These are phyloP conservation scores for Bovichtus variegatus DNA, from an alignment of 2,797 vertebrate species.

Conservation along the genomic window DNA sequence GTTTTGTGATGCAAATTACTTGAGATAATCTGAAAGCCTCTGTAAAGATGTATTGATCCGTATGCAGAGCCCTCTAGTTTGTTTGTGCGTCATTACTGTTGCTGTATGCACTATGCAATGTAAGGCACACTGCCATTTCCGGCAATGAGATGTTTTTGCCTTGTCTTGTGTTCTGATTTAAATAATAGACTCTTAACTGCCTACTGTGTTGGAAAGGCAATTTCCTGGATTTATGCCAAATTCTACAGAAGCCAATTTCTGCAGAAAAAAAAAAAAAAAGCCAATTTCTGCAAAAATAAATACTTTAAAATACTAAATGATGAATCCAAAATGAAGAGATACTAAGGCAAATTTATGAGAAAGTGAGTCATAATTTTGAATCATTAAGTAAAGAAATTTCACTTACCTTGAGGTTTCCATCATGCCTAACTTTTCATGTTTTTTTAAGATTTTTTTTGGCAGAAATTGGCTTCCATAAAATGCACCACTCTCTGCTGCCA, in stretches of 20 bases:
- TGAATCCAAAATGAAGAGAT: not conserved
- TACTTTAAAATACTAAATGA: not conserved
- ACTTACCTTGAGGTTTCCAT: not conserved
- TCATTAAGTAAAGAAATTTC: not conserved
- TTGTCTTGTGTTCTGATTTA: not conserved
- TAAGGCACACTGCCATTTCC: not conserved
- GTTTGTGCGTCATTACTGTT: not conserved
- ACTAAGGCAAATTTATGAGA: not conserved
- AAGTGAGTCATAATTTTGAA: not conserved
- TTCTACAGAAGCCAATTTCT: not conserved
- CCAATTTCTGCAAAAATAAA: not conserved
- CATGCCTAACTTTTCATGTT: not conserved
- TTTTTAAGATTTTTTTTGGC: conserved; percentile 3
- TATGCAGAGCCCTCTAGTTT: not conserved
- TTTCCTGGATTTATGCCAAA: not conserved
- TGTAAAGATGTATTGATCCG: not conserved
- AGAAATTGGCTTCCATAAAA: conserved; percentile 15
- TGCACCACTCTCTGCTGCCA: not conserved
- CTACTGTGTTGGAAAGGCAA: not conserved
- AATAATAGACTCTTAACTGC: not conserved
- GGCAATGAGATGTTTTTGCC: not conserved
- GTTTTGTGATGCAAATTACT: not conserved
- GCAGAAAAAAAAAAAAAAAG: not conserved
- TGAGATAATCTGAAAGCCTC: not conserved
- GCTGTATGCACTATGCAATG: not conserved